Percentiles rank a stretch among this genome's conserved stretches.
phyloP scores from a whole-genome alignment of 1,140 invertebrate species.

The Eubasilissa regina region DNA sequence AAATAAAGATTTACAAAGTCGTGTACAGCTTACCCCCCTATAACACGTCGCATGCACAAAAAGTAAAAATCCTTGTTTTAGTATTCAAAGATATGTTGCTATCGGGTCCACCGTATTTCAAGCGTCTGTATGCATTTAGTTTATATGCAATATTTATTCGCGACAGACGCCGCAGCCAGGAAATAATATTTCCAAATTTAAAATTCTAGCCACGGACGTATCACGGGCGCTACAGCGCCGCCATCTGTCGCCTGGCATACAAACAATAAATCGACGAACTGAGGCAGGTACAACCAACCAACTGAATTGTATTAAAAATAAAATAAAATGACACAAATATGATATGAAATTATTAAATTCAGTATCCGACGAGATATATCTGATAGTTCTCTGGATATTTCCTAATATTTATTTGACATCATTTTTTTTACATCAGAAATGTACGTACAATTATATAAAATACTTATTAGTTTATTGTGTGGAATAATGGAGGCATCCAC shows the following conservation, averaged over 20 bases:
- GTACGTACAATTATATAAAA: no score
- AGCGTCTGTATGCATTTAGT: background rate
- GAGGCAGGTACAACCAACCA: background rate
- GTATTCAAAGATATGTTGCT: no score
- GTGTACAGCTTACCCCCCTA: background rate
- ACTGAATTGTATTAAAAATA: no score
- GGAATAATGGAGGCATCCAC: no score
- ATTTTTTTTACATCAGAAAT: no score
- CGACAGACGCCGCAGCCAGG: background rate
- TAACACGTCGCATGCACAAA: background rate
- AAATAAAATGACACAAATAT: no score
- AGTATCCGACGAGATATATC: no score
- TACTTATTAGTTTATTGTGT: no score
- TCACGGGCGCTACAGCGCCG: background rate
- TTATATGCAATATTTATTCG: slow-evolving; percentile 8
- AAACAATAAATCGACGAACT: background rate
- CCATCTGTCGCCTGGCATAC: background rate
- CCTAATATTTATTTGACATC: no score
- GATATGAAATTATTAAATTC: no score
- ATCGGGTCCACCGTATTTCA: background rate
- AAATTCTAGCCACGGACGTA: background rate
- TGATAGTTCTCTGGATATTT: no score
- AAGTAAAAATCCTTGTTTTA: background rate
- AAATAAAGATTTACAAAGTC: background rate
- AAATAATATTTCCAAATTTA: background rate